Conservation (phyloP, 2,797 vertebrate species). For the Schizothorax lantsangensis region DNA sequence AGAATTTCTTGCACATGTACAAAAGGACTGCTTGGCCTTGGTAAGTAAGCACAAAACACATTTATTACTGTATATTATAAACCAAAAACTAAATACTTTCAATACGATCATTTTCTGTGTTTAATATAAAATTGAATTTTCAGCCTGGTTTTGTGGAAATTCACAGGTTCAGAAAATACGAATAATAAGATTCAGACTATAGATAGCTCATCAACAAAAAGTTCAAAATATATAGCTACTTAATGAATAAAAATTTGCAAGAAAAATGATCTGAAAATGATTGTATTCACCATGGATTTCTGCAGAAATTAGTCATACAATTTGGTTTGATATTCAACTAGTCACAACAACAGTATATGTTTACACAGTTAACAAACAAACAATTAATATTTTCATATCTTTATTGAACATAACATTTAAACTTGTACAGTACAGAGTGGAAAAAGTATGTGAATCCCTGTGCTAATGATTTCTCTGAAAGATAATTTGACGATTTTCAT, state of each 20-base stretch:
- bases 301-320: background rate
- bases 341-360: background rate
- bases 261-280: background rate
- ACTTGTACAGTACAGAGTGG: background rate
- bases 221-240: background rate
- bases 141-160: background rate
- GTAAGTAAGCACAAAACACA: background rate
- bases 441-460: background rate
- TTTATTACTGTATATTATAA: background rate
- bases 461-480: background rate
- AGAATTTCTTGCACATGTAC: background rate
- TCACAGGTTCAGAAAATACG: background rate
- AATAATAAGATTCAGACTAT: background rate
- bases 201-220: background rate
- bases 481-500: background rate
- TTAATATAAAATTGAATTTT: background rate
- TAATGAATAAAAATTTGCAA: background rate
- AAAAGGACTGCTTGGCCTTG: background rate
- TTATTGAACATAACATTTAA: background rate
- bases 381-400: background rate
- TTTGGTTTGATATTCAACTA: background rate
- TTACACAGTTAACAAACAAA: background rate
- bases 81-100: background rate
- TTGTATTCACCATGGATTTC: background rate
- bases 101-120: background rate